Conservation (phyloP, 2,797 vertebrate species). For the Alauda arvensis region DNA sequence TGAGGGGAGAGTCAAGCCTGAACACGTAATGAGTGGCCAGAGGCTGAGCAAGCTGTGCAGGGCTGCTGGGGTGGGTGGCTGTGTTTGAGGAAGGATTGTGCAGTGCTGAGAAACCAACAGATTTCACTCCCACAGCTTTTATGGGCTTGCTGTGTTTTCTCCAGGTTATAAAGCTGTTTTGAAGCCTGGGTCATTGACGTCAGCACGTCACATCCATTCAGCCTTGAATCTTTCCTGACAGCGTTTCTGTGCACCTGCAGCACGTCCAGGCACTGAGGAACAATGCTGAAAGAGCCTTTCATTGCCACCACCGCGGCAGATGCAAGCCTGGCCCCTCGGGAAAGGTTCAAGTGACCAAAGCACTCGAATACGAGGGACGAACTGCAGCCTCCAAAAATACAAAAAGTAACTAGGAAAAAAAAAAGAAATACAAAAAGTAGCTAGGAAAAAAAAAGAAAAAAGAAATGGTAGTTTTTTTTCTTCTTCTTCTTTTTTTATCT, state of each 20-base stretch:
- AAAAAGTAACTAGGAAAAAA: neutral
- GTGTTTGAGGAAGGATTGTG: neutral
- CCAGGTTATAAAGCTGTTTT: neutral
- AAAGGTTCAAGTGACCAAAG: neutral
- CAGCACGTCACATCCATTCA: neutral
- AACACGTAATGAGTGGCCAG: neutral
- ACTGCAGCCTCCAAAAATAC: neutral
- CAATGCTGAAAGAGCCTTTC: neutral
- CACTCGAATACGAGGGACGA: accelerated
- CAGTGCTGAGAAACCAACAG: neutral
- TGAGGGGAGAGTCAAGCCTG: neutral
- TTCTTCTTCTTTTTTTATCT: neutral
- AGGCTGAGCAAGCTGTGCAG: neutral
- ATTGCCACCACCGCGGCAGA: neutral
- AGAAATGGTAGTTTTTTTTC: accelerated
- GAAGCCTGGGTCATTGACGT: neutral
- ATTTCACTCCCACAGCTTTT: neutral
- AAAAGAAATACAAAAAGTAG: neutral
- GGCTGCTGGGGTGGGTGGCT: neutral
- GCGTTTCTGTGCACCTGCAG: neutral
- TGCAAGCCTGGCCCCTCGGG: neutral
- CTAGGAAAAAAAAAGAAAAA: no score
- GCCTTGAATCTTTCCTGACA: neutral
- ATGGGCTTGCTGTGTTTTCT: neutral
- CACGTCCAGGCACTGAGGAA: neutral